These are phyloP conservation scores for Crossocerus cetratus DNA, from an alignment of 2,888 invertebrate species.

Conservation along the genomic window DNA sequence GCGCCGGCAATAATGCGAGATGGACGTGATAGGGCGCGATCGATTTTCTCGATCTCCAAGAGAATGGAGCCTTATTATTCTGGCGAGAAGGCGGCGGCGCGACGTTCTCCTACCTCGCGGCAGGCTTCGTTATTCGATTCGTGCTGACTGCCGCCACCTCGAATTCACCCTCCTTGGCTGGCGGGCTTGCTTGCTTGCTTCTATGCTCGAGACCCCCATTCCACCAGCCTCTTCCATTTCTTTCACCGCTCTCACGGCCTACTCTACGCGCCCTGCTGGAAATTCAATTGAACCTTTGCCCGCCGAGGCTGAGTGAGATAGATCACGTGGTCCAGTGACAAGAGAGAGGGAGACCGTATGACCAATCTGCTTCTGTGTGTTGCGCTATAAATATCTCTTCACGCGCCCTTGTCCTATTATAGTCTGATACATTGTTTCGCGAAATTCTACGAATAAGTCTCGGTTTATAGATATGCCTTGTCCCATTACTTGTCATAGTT, in stretches of 20 bases:
- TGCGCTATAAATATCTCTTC: not conserved
- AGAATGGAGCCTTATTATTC: conserved; percentile 58
- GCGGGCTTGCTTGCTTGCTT: conserved; percentile 1
- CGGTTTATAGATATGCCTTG: no score
- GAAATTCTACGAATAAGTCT: no score
- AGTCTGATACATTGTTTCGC: no score
- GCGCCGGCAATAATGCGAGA: conserved; percentile 58
- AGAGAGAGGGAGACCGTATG: not conserved
- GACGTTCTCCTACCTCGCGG: conserved; percentile 13
- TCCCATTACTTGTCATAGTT: no score
- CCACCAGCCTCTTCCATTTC: conserved; percentile 9
- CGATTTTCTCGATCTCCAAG: conserved; percentile 58
- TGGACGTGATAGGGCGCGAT: conserved; percentile 54
- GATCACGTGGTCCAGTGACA: not conserved
- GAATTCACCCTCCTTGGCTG: conserved; percentile 5
- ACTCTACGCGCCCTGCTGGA: conserved; percentile 22
- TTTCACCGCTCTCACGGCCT: conserved; percentile 32
- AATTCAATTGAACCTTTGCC: not conserved
- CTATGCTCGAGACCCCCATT: not conserved
- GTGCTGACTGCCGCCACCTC: conserved; percentile 34
- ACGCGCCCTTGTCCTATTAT: no score
- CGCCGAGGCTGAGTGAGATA: not conserved
- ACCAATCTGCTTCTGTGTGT: not conserved
- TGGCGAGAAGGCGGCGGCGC: conserved; percentile 31
- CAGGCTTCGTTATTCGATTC: conserved; percentile 57